These are phyloP conservation scores for Chrysaora quinquecirrha DNA, from an alignment of 30 jellyfish, hydroid and myxozoan genomes.

Conservation along the genomic window DNA sequence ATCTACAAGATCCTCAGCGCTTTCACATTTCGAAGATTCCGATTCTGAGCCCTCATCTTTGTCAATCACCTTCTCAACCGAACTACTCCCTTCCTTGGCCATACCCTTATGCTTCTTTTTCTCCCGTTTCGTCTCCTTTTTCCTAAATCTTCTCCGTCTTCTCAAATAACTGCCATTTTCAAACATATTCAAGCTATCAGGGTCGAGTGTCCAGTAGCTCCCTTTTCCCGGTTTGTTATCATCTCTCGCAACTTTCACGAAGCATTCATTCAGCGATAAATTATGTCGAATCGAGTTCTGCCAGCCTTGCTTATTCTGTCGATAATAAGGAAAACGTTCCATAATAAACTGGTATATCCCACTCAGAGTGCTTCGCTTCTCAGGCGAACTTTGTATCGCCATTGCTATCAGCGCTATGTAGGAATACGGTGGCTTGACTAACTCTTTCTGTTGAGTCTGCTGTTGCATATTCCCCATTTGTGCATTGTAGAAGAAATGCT, in stretches of 20 bases:
- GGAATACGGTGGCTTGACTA: slow-evolving; percentile 98
- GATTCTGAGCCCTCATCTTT: slow-evolving; percentile 7
- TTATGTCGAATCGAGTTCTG: slow-evolving; percentile 98
- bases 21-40: slow-evolving; percentile 37
- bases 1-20: slow-evolving; percentile 3
- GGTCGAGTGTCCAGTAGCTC: slow-evolving; percentile 98
- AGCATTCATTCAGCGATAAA: slow-evolving; percentile 93
- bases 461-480: slow-evolving; percentile 70
- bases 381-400: slow-evolving; percentile 98
- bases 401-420: slow-evolving; percentile 97
- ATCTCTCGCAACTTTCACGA: slow-evolving; percentile 95
- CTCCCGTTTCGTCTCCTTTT: slow-evolving; percentile 78
- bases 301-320: slow-evolving; percentile 99
- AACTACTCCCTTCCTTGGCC: slow-evolving; percentile 30
- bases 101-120: neutral
- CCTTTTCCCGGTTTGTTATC: slow-evolving; percentile 99
- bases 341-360: slow-evolving; percentile 97
- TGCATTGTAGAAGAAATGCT: slow-evolving; percentile 67
- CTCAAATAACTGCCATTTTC: slow-evolving; percentile 98
- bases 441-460: slow-evolving; percentile 84
- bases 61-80: slow-evolving; percentile 17
- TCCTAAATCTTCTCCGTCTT: slow-evolving; percentile 91
- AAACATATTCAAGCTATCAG: slow-evolving; percentile 95
- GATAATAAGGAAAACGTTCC: slow-evolving; percentile 98
- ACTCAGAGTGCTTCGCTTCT: slow-evolving; percentile 86